A percentile compares a stretch with the other conserved stretches of the same genome.
Evolutionary conservation across 2,113 vertebrate genomes (phyloP).

Genomic region (Scomber colias): DNA sequence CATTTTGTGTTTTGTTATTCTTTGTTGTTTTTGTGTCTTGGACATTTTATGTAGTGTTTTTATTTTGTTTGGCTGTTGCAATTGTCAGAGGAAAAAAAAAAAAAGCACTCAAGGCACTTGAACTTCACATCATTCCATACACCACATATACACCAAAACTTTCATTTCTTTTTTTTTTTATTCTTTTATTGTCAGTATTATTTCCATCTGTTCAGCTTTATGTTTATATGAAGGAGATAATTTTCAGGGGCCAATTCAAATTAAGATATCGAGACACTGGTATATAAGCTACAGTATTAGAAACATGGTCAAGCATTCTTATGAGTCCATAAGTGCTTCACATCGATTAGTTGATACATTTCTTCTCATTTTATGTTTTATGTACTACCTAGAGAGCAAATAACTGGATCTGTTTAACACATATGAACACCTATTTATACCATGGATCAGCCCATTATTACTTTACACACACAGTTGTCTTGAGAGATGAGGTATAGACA

Average conservation of each 20-base stretch:
- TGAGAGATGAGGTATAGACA: conserved; percentile 42
- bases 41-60: conserved; percentile 51
- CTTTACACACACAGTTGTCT: conserved; percentile 41
- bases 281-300: conserved; percentile 71
- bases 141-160: conserved; percentile 54
- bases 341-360: conserved; percentile 29
- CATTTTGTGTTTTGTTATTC: conserved; percentile 53
- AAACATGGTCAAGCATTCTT: conserved; percentile 45
- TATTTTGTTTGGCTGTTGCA: conserved; percentile 42
- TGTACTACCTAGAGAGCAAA: conserved; percentile 24
- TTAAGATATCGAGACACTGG: conserved; percentile 45
- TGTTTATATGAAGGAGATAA: conserved; percentile 66
- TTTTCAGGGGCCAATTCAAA: conserved; percentile 73
- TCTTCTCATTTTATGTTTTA: conserved; percentile 28
- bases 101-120: conserved; percentile 68
- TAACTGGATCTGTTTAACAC: conserved; percentile 16
- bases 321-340: conserved; percentile 55
- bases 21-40: conserved; percentile 53
- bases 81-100: conserved; percentile 39
- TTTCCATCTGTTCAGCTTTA: conserved; percentile 46
- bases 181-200: conserved; percentile 75
- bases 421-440: not conserved
- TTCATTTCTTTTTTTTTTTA: conserved; percentile 20
- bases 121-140: conserved; percentile 54
- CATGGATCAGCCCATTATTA: conserved; percentile 17